Percentiles rank a stretch among this genome's conserved stretches.
phyloP scores from a whole-genome alignment of 2,113 vertebrate species.

The Benitochromis conjunctus region DNA sequence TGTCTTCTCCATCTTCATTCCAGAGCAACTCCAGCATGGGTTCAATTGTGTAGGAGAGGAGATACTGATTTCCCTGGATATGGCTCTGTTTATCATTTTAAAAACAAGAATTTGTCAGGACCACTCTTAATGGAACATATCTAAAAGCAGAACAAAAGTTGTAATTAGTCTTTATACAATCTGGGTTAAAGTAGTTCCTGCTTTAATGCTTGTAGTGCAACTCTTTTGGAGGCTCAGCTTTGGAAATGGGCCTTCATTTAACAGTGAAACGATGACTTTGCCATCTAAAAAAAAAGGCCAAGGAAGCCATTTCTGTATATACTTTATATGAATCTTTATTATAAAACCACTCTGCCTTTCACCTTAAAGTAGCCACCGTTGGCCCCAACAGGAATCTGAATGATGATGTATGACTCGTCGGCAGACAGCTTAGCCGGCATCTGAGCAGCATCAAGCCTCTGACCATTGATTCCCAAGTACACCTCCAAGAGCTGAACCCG shows the following conservation, averaged over 20 bases:
- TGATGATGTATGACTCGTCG: constrained; percentile 29
- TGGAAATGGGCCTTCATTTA: not conserved
- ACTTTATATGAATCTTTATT: not conserved
- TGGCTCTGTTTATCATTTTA: constrained; percentile 49
- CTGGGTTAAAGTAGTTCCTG: not conserved
- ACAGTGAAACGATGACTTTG: not conserved
- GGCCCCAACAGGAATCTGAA: constrained; percentile 78
- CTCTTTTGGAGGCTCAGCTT: not conserved
- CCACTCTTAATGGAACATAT: not conserved
- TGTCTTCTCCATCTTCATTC: constrained; percentile 60
- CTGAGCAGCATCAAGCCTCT: constrained; percentile 48
- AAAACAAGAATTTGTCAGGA: not conserved
- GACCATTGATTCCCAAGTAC: constrained; percentile 75
- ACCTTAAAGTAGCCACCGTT: constrained; percentile 81
- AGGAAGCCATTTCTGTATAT: not conserved
- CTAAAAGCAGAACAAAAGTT: not conserved
- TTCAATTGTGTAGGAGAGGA: constrained; percentile 57
- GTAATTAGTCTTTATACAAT: not conserved
- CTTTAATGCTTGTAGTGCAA: not conserved
- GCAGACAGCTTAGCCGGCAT: constrained; percentile 67
- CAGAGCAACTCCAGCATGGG: constrained; percentile 73
- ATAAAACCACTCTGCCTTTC: not conserved
- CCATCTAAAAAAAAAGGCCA: not conserved
- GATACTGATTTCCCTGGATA: constrained; percentile 37
- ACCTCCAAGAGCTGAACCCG: constrained; percentile 56